Evolutionary conservation across 2,113 vertebrate genomes (phyloP), one percentile per base, ranked within the genome.

Genomic region (Platycercus adscitus): DNA sequence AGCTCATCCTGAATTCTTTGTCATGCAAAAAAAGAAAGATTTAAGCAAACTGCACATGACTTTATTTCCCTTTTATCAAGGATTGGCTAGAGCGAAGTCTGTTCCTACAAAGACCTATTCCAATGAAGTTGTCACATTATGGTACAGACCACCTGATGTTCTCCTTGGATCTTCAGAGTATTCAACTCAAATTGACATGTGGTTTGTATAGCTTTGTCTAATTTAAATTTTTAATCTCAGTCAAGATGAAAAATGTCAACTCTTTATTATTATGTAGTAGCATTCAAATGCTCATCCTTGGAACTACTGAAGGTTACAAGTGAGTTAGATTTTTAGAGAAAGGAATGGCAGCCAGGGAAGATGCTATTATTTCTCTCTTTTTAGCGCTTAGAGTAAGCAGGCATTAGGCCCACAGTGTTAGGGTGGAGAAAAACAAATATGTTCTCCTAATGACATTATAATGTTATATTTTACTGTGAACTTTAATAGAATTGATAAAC

Each of bases 161-260:
- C 98, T 99, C 10, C 98, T 99, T 5, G 99, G 99, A 58, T 99
- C 99, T 86, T 99, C 99, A 2, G 99, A 99, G 96, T 99, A 99
- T 95, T 99, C 99, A 23, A 99, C 99, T 68, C 99, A 99, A 96
- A 99, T 99, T 44, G 99, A 99, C 96, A 99, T 99, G 99, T 99
- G 99, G 99, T 99, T 98, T 95, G 98, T 98, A 96, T 83, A 65
- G 65, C 46, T 95, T 97, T 55, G 29, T 81, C 60, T 89, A 39
- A 93, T 81, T 75, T 47, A 65, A 69, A 37, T 81, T 86, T 72
- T 91, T 73, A 4, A 81, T 93, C 78, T 71, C 58, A 39, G 17
- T 80, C 37, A 46, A 39, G 56, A 33, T 86, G 68, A 71, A 87
- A 73, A 86, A 31, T 26, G 21, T 64, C 18, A 86, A 0, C 5